Evolutionary conservation across 2,888 invertebrate genomes (phyloP).

Genomic region (Pyrrhia umbra): DNA sequence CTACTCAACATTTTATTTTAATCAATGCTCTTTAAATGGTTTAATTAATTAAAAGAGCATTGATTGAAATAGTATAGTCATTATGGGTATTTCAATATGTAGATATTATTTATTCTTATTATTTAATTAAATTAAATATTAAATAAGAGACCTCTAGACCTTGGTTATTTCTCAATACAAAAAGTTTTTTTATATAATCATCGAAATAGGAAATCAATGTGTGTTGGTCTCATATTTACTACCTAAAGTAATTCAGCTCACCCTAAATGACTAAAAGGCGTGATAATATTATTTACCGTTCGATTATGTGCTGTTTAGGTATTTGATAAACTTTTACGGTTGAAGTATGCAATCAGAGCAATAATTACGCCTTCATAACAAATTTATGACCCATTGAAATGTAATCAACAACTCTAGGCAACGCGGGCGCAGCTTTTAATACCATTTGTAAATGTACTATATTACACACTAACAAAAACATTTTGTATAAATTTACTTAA

Average conservation of each 20-base stretch:
- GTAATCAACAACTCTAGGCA: conserved; percentile 54
- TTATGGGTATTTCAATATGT: too few relatives aligned
- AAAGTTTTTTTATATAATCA: too few relatives aligned
- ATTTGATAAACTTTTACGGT: conserved; percentile 57
- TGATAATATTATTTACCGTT: conserved; percentile 51
- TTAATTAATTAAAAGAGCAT: too few relatives aligned
- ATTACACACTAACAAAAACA: conserved; percentile 22
- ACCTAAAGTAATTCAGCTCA: not conserved
- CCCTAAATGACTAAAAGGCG: conserved; percentile 17
- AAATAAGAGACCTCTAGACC: too few relatives aligned
- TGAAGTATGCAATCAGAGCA: conserved; percentile 56
- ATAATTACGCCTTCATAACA: conserved; percentile 59
- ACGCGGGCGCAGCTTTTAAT: conserved; percentile 17
- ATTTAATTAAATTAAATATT: too few relatives aligned
- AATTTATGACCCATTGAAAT: conserved; percentile 63
- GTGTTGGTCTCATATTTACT: too few relatives aligned
- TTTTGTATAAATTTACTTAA: not conserved
- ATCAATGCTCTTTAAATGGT: too few relatives aligned
- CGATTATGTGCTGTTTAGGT: conserved; percentile 57
- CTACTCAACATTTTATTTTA: too few relatives aligned
- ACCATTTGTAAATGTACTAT: conserved; percentile 20
- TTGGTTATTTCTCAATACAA: too few relatives aligned
- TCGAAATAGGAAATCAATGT: too few relatives aligned
- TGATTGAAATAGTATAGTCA: too few relatives aligned
- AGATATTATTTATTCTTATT: too few relatives aligned